A percentile compares a stretch with the other conserved stretches of the same genome.
Evolutionary conservation across 35 echinoderm and acorn worm species (phyloP).

Genomic region (Stichopus chloronotus): DNA sequence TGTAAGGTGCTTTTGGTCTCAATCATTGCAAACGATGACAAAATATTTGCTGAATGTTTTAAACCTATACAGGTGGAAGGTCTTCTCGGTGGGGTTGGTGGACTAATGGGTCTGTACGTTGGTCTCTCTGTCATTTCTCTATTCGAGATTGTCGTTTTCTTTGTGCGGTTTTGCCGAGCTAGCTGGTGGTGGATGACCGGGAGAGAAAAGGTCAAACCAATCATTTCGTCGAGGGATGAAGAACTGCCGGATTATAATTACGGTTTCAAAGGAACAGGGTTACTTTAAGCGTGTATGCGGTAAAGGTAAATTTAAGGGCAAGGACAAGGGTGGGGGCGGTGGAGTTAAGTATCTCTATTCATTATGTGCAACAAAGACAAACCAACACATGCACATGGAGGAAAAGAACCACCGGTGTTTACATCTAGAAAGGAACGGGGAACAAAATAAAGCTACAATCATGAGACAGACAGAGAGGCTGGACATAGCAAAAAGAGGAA

Average conservation of each 20-base stretch:
- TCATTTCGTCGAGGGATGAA: background rate
- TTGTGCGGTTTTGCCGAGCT: conserved; percentile 23
- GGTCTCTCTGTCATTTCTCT: conserved; percentile 74
- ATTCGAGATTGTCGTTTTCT: conserved; percentile 64
- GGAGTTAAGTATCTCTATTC: too few relatives aligned
- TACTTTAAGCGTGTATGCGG: background rate
- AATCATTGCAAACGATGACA: too few relatives aligned
- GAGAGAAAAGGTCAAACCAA: background rate
- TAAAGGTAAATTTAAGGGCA: too few relatives aligned
- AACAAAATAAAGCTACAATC: too few relatives aligned
- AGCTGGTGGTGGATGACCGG: background rate
- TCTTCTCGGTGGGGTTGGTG: conserved; percentile 77
- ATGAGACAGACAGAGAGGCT: too few relatives aligned
- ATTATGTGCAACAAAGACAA: too few relatives aligned
- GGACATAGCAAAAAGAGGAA: too few relatives aligned
- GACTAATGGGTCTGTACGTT: conserved; percentile 82
- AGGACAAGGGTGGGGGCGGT: too few relatives aligned
- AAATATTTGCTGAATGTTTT: background rate
- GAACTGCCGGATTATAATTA: background rate
- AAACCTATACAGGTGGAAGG: conserved; percentile 59
- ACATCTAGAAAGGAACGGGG: too few relatives aligned
- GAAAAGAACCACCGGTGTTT: too few relatives aligned
- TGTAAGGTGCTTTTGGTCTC: too few relatives aligned
- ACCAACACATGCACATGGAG: too few relatives aligned
- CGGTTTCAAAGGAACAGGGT: conserved; percentile 2